Conservation (phyloP, 1,140 invertebrate genomes). For the Calosoma granatense region DNA sequence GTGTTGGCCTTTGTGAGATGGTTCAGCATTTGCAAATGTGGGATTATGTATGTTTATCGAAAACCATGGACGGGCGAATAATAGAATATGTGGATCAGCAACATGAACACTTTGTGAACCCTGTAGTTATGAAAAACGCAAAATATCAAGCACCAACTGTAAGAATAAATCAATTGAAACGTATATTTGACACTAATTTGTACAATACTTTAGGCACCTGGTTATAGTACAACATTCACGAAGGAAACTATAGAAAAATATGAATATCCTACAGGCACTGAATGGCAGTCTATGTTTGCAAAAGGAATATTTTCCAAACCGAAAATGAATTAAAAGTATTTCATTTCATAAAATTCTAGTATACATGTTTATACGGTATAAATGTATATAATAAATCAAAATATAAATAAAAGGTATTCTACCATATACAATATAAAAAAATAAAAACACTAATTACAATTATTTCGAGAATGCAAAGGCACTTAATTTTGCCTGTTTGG, state of each 20-base stretch:
- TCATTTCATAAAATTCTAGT: neutral
- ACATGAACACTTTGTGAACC: slow-evolving; percentile 71
- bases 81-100: slow-evolving; percentile 85
- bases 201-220: slow-evolving; percentile 44
- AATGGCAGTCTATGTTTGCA: slow-evolving; percentile 58
- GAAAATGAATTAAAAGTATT: neutral
- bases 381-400: no score
- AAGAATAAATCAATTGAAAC: slow-evolving; percentile 19
- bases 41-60: slow-evolving; percentile 69
- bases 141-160: slow-evolving; percentile 65
- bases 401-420: neutral
- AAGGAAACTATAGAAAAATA: slow-evolving; percentile 52
- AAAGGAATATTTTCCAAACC: slow-evolving; percentile 32
- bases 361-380: no score
- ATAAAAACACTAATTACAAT: no score
- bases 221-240: slow-evolving; percentile 72
- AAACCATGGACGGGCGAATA: slow-evolving; percentile 56
- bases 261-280: slow-evolving; percentile 61
- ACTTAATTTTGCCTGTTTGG: neutral
- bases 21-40: slow-evolving; percentile 86
- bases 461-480: neutral
- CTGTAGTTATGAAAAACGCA: slow-evolving; percentile 56
- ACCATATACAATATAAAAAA: neutral
- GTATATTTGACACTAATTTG: neutral
- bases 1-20: slow-evolving; percentile 86